Evolutionary conservation across 2,797 vertebrate species (phyloP).

Genomic region (Artibeus jamaicensis): DNA sequence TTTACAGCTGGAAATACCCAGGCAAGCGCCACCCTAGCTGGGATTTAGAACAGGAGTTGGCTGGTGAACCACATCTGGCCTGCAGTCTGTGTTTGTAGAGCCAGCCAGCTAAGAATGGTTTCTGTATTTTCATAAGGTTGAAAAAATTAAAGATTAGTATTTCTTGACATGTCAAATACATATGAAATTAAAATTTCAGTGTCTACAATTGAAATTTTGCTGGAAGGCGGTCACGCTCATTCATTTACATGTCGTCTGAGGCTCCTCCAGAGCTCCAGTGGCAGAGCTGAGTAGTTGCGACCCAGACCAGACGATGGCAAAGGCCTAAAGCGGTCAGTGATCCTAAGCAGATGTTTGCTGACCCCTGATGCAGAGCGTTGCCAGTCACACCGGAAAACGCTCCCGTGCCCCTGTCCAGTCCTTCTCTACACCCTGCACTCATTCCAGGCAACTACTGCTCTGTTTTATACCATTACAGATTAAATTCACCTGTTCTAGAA

Average conservation of each 20-base stretch:
- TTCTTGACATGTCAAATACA: slow-evolving; percentile 28
- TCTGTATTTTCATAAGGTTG: slow-evolving; percentile 8
- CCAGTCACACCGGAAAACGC: not conserved
- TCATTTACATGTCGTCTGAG: not conserved
- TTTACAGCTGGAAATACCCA: not conserved
- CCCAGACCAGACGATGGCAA: not conserved
- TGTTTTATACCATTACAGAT: not conserved
- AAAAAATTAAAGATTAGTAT: slow-evolving; percentile 20
- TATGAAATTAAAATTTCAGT: slow-evolving; percentile 59
- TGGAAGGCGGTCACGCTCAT: not conserved
- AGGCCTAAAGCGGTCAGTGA: not conserved
- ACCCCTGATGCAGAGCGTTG: not conserved
- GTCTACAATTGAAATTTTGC: slow-evolving; percentile 19
- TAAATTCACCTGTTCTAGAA: not conserved
- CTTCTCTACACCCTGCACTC: not conserved
- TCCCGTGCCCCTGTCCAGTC: not conserved
- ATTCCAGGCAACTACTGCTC: not conserved
- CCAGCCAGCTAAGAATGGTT: not conserved
- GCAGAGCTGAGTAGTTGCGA: not conserved
- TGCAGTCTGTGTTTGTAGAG: not conserved
- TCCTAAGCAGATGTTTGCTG: not conserved
- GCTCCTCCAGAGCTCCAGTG: not conserved
- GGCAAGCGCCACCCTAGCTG: not conserved
- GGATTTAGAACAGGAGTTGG: not conserved
- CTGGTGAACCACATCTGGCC: not conserved